Percentiles rank a stretch among this genome's conserved stretches.
phyloP scores from a whole-genome alignment of 2,888 invertebrate species.

The Actias luna region DNA sequence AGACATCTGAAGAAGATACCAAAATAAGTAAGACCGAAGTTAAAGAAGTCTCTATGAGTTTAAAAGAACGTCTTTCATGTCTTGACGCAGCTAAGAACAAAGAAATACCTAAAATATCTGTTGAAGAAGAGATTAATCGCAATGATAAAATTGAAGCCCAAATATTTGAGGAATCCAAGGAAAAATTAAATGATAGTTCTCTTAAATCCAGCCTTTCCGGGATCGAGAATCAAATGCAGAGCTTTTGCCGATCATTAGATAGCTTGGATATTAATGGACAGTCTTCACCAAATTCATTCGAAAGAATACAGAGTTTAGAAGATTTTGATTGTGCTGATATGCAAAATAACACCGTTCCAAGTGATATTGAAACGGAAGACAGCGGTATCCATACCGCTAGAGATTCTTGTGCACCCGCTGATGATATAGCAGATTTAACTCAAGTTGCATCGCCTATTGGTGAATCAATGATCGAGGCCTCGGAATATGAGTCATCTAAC shows the following conservation, averaged over 20 bases:
- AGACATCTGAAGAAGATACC: slow-evolving; percentile 69
- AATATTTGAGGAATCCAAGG: slow-evolving; percentile 46
- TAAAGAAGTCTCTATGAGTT: slow-evolving; percentile 75
- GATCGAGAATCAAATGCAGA: slow-evolving; percentile 81
- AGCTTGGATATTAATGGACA: slow-evolving; percentile 83
- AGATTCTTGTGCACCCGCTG: slow-evolving; percentile 89
- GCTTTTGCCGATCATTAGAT: slow-evolving; percentile 84
- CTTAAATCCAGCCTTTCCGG: slow-evolving; percentile 66
- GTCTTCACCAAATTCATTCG: slow-evolving; percentile 79
- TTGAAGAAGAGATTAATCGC: slow-evolving; percentile 57
- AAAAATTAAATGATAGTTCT: slow-evolving; percentile 54
- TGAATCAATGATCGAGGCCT: slow-evolving; percentile 67
- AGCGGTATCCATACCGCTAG: slow-evolving; percentile 90
- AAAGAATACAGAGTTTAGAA: slow-evolving; percentile 84
- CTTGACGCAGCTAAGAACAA: slow-evolving; percentile 77
- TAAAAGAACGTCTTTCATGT: slow-evolving; percentile 78
- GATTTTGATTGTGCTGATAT: slow-evolving; percentile 84
- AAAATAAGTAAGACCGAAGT: slow-evolving; percentile 66
- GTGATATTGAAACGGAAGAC: slow-evolving; percentile 88
- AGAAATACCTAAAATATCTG: slow-evolving; percentile 70
- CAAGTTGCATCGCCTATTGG: slow-evolving; percentile 75
- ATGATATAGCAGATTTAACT: slow-evolving; percentile 85
- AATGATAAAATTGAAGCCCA: slow-evolving; percentile 53
- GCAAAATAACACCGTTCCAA: slow-evolving; percentile 79
- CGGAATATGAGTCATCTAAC: slow-evolving; percentile 75